Evolutionary conservation across 2,113 vertebrate species (phyloP).

Genomic region (Dipodomys spectabilis): DNA sequence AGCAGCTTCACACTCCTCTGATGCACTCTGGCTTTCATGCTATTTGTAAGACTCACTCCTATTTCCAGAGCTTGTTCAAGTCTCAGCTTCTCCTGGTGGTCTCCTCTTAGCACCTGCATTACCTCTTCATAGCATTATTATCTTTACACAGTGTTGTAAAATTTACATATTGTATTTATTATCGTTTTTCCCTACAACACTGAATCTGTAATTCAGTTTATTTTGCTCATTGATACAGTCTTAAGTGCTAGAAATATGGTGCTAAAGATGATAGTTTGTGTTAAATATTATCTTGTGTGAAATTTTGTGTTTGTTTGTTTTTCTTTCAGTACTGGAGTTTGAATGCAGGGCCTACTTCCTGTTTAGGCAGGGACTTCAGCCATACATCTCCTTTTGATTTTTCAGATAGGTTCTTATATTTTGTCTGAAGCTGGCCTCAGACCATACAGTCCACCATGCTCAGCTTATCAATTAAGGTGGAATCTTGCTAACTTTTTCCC

Average conservation of each 20-base stretch:
- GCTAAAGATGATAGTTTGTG: neutral
- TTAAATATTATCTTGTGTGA: neutral
- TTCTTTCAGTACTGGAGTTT: neutral
- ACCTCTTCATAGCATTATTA: neutral
- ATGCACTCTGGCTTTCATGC: neutral
- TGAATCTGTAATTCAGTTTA: neutral
- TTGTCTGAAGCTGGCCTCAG: too few species aligned
- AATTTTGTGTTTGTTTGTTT: neutral
- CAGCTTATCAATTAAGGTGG: too few species aligned
- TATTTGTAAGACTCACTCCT: neutral
- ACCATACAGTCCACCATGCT: too few species aligned
- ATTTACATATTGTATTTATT: constrained; percentile 16
- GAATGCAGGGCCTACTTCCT: too few species aligned
- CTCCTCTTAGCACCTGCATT: neutral
- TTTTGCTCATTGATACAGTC: neutral
- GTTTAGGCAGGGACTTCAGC: too few species aligned
- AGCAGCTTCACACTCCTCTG: neutral
- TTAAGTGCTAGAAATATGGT: neutral
- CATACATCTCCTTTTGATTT: neutral
- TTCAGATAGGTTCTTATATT: neutral
- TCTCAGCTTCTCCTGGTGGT: neutral
- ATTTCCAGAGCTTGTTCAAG: neutral
- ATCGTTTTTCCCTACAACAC: neutral
- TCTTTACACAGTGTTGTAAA: neutral
- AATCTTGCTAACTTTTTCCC: too few species aligned